Conservation (phyloP, 2,888 invertebrate genomes). For the Microplitis manilae region DNA sequence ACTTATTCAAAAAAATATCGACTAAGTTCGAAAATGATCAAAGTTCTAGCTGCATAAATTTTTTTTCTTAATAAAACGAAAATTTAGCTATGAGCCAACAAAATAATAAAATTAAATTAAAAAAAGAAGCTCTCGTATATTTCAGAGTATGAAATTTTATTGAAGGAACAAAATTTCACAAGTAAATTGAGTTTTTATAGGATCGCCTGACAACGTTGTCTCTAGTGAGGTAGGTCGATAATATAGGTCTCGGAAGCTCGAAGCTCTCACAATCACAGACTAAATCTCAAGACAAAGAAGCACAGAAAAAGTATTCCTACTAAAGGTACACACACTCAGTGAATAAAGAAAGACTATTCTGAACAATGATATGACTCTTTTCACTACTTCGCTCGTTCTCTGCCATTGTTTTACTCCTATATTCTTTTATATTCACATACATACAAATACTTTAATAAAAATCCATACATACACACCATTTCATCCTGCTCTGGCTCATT, state of each 20-base stretch:
- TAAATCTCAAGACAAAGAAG: not conserved
- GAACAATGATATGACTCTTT: conserved; percentile 51
- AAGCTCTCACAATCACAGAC: not conserved
- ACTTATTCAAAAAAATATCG: too few species aligned
- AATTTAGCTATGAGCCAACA: too few species aligned
- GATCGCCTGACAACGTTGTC: not conserved
- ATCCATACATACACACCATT: conserved; percentile 38
- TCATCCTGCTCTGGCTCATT: conserved; percentile 27
- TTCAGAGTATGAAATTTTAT: not conserved
- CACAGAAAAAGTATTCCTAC: not conserved
- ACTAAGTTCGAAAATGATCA: too few species aligned
- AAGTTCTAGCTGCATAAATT: too few species aligned
- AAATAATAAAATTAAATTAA: not conserved
- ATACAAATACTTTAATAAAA: not conserved
- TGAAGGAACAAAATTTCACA: not conserved
- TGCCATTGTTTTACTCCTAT: conserved; percentile 25
- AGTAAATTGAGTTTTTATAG: not conserved
- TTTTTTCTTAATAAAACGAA: too few species aligned
- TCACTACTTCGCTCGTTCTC: conserved; percentile 44
- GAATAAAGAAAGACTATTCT: conserved; percentile 20
- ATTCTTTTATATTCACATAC: conserved; percentile 40
- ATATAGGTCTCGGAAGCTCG: not conserved
- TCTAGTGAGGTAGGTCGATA: not conserved
- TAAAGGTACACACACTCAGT: not conserved
- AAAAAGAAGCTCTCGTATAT: not conserved